Conservation (phyloP, 2,888 invertebrate genomes). For the Epistrophe grossulariae region DNA sequence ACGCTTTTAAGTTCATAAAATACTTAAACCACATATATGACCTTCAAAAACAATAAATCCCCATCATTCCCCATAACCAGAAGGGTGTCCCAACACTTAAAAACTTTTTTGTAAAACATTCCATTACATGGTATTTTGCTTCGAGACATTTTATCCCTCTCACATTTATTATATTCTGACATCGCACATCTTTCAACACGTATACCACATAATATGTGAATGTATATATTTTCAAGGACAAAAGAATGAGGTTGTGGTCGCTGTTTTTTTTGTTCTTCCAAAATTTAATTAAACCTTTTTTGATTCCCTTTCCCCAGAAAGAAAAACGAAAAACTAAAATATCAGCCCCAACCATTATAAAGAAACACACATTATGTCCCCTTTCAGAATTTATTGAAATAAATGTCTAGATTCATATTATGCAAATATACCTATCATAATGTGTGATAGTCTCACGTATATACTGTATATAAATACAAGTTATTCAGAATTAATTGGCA, state of each 20-base stretch:
- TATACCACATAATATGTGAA: not conserved
- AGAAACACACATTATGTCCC: not conserved
- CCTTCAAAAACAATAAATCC: constrained; percentile 1
- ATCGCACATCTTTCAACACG: constrained; percentile 1
- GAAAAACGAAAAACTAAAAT: not conserved
- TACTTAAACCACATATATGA: constrained; percentile 1
- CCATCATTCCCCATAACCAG: not conserved
- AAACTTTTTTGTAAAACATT: constrained; percentile 27
- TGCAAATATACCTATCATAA: not conserved
- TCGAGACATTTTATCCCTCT: constrained; percentile 13
- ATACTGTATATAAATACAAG: no score
- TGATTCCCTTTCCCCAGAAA: not conserved
- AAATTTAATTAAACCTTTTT: constrained; percentile 16
- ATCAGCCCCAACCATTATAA: not conserved
- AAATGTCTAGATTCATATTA: not conserved
- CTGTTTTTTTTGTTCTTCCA: not conserved
- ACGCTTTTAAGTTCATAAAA: not conserved
- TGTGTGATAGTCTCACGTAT: not conserved
- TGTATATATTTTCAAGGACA: not conserved
- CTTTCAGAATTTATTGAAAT: not conserved
- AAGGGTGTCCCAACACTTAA: constrained; percentile 22
- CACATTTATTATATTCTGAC: constrained; percentile 9
- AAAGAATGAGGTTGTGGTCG: not conserved
- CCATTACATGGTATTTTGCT: constrained; percentile 22
- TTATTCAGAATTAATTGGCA: no score